A percentile compares a stretch with the other conserved stretches of the same genome.
Conservation (phyloP, 2,797 vertebrate species). For the Poecilia wingei region DNA sequence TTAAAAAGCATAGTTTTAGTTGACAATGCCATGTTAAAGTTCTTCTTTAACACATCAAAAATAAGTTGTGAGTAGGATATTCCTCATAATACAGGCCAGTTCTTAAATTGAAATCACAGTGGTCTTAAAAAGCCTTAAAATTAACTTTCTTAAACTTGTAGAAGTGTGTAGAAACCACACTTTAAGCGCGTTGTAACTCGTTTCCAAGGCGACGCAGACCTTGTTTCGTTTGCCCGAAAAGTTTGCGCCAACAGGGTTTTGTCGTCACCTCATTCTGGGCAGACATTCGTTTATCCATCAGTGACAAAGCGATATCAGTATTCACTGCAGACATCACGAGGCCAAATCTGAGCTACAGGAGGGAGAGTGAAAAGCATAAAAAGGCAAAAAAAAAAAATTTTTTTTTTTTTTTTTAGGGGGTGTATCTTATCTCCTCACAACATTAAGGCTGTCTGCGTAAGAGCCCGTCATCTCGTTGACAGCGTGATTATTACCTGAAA, state of each 20-base stretch:
- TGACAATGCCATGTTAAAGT: background rate
- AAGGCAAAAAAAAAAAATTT: conserved; percentile 42
- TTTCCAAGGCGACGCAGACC: conserved; percentile 52
- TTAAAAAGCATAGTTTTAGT: background rate
- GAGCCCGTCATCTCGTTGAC: conserved; percentile 80
- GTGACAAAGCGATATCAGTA: conserved; percentile 65
- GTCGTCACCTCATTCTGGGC: conserved; percentile 47
- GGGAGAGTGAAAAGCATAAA: conserved; percentile 72
- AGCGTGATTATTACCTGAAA: conserved; percentile 85
- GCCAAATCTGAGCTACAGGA: conserved; percentile 71
- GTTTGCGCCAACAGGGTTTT: conserved; percentile 67
- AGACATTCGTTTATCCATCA: conserved; percentile 49
- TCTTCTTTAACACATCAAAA: background rate
- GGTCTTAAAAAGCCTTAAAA: background rate
- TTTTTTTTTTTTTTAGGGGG: conserved; percentile 28
- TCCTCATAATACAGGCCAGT: background rate
- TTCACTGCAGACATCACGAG: conserved; percentile 52
- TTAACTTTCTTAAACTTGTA: background rate
- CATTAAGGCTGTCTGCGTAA: conserved; percentile 80
- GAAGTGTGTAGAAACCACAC: background rate
- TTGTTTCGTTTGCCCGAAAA: conserved; percentile 71
- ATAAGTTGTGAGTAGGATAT: background rate
- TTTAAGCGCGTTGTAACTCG: conserved; percentile 50
- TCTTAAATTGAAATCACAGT: background rate
- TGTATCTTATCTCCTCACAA: conserved; percentile 77